Conservation (phyloP, 2,113 vertebrate genomes). For the Melanerpes aurifrons region DNA sequence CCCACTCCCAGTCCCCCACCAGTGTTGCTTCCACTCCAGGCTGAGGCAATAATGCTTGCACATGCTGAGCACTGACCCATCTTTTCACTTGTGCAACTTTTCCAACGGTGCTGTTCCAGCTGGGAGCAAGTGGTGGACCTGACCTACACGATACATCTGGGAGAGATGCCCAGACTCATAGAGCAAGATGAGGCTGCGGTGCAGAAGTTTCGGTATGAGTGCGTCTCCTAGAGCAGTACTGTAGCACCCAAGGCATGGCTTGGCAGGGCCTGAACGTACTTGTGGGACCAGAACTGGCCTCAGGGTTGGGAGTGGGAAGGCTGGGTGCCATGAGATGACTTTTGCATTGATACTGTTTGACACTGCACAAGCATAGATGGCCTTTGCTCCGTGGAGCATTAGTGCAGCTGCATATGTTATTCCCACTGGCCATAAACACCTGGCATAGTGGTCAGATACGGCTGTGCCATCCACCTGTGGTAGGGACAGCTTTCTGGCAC, state of each 20-base stretch:
- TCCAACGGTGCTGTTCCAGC: constrained; percentile 52
- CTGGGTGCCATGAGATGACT: not conserved
- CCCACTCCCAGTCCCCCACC: too few relatives aligned
- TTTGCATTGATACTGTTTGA: accelerated
- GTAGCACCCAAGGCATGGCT: not conserved
- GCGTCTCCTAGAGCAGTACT: not conserved
- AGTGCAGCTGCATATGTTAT: accelerated
- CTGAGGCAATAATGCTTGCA: not conserved
- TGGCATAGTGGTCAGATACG: not conserved
- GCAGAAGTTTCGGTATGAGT: constrained; percentile 87
- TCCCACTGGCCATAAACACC: not conserved
- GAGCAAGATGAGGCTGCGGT: constrained; percentile 82
- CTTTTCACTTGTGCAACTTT: not conserved
- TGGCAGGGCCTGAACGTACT: accelerated
- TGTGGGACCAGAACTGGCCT: not conserved
- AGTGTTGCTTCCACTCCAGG: not conserved
- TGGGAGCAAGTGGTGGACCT: constrained; percentile 96
- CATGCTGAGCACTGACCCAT: not conserved
- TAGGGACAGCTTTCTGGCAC: not conserved
- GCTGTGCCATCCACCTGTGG: not conserved
- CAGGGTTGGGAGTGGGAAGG: not conserved
- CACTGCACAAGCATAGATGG: not conserved
- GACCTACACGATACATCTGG: constrained; percentile 84
- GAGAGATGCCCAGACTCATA: constrained; percentile 78
- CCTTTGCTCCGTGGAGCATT: not conserved